Evolutionary conservation across 2,113 vertebrate species (phyloP), one percentile per base, ranked within the genome.

Genomic region (Syngnathus scovelli): DNA sequence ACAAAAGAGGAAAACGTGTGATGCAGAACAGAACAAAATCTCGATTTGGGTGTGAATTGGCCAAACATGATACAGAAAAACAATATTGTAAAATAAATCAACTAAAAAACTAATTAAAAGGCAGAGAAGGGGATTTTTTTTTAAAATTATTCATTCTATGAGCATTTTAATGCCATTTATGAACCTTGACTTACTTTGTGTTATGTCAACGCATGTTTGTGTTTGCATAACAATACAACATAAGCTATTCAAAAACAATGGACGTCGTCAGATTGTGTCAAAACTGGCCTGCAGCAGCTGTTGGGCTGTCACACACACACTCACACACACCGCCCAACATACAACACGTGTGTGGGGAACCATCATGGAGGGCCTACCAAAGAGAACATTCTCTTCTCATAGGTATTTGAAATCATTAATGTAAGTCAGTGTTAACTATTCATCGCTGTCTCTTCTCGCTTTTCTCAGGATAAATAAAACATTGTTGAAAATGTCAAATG

Each of bases 1-100:
- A 84, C 75, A 79, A 72, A 78, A 81, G 76, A 78, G 46, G 38
- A 73, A 84, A 81, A 73, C 54, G 38, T 67, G 13, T 46, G 65
- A 65, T 41, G 68, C 54, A 54, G 37, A 58, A 67, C 27, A 77
- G 59, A 69, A 63, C 39, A 72, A 68, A 33, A 58, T 36, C 27
- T 48, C 52, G 66, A 67, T 76, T 72, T 65, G 79, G 63, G 77
- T 60, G 66, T 58, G 71, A 41, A 62, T 56, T 37, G 36, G 71
- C 72, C 27, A 21, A 71, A 83, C 46, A 27, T 7, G 21, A 51
- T 51, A 19, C 9, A 56, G 5, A 33, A 56, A 33, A 56, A 27
- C 23, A 55, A 55, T 55, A 27, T 21, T 16, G 11, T 10, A 16
- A 36, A 58, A 23, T 10, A 27, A 21, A 55, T 55, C 52, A 55